Evolutionary conservation across 2,888 invertebrate genomes (phyloP).

Genomic region (Heliconius cydno): DNA sequence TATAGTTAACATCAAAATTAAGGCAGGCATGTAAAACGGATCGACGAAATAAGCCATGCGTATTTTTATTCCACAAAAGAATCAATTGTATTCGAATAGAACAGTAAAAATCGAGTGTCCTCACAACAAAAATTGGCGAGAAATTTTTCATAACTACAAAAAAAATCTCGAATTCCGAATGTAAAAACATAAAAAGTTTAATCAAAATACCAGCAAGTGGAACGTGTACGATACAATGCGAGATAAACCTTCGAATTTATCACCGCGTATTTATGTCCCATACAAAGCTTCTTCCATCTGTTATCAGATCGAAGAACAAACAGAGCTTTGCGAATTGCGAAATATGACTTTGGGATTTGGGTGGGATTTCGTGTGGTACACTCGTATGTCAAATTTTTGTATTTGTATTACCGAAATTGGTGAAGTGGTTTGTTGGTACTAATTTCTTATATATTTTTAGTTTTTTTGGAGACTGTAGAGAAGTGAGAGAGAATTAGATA

Average conservation of each 20-base stretch:
- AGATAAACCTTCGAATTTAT: constrained; percentile 47
- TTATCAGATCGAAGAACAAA: constrained; percentile 48
- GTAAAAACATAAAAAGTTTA: constrained; percentile 11
- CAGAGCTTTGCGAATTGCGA: constrained; percentile 41
- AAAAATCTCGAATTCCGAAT: background rate
- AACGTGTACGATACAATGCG: constrained; percentile 31
- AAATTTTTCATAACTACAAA: constrained; percentile 20
- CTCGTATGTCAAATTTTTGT: background rate
- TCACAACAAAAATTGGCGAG: constrained; percentile 5
- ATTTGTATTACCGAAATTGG: background rate
- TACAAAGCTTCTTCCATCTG: constrained; percentile 47
- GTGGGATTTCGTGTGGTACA: background rate
- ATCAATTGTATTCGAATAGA: constrained; percentile 11
- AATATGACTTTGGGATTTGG: constrained; percentile 44
- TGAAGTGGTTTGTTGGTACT: background rate
- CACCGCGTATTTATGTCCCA: constrained; percentile 45
- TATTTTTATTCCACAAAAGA: background rate
- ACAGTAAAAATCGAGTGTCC: constrained; percentile 16
- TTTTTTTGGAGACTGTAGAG: no score
- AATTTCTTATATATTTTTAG: background rate
- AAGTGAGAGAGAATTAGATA: no score
- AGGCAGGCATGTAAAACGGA: background rate
- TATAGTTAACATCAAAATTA: background rate
- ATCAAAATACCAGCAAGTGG: constrained; percentile 27
- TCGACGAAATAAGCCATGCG: background rate